Conservation (phyloP, 2,797 vertebrate species). For the Acanthurus tractus region DNA sequence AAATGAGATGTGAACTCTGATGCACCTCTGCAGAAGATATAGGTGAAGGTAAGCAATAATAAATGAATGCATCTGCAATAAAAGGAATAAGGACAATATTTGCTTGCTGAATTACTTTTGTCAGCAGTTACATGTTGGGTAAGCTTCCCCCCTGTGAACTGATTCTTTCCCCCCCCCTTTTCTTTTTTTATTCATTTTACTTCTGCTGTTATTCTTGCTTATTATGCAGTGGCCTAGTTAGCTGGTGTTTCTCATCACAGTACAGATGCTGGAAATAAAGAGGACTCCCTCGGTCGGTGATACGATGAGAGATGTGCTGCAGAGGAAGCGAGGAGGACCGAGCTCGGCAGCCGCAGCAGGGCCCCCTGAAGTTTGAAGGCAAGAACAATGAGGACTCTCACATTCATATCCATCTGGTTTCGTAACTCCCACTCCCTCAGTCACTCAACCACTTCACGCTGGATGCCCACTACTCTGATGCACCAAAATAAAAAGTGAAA, state of each 20-base stretch:
- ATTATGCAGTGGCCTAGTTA: slow-evolving; percentile 86
- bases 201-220: slow-evolving; percentile 77
- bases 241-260: slow-evolving; percentile 79
- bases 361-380: slow-evolving; percentile 51
- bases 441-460: slow-evolving; percentile 68
- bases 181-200: slow-evolving; percentile 53
- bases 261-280: slow-evolving; percentile 80
- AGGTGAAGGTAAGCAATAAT: slow-evolving; percentile 74
- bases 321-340: slow-evolving; percentile 61
- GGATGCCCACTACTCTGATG: slow-evolving; percentile 54
- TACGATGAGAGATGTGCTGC: slow-evolving; percentile 63
- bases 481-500: slow-evolving; percentile 47
- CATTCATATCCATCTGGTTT: slow-evolving; percentile 63
- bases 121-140: slow-evolving; percentile 73
- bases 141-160: slow-evolving; percentile 53
- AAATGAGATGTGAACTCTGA: slow-evolving; percentile 70
- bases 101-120: slow-evolving; percentile 71
- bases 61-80: slow-evolving; percentile 70
- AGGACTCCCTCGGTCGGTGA: slow-evolving; percentile 70
- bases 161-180: slow-evolving; percentile 33
- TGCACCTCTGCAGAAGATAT: slow-evolving; percentile 58
- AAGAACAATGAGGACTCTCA: slow-evolving; percentile 62
- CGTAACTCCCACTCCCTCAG: slow-evolving; percentile 66
- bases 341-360: slow-evolving; percentile 34
- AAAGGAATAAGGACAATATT: slow-evolving; percentile 71